Percentiles rank a stretch among this genome's conserved stretches.
Evolutionary conservation across 1,140 invertebrate genomes (phyloP).

Genomic region (Aleiodes sp.): DNA sequence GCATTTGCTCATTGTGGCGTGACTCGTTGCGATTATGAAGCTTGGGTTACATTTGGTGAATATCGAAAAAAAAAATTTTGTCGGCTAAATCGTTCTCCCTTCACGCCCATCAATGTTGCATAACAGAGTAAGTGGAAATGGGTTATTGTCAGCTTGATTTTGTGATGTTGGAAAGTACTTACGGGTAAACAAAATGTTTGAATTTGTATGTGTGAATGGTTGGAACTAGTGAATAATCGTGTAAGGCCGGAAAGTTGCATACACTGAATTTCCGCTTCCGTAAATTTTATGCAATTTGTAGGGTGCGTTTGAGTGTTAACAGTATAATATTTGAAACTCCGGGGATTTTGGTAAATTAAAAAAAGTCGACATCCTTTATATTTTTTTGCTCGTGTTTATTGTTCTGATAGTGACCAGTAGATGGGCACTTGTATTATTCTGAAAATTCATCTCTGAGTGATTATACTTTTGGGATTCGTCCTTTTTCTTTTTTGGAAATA

Average conservation of each 20-base stretch:
- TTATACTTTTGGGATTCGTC: too few species aligned
- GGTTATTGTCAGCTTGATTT: constrained; percentile 9
- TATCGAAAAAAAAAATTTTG: background rate
- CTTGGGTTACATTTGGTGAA: background rate
- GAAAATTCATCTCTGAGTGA: too few species aligned
- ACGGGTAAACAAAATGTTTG: constrained; percentile 21
- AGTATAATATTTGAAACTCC: background rate
- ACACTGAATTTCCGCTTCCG: constrained; percentile 12
- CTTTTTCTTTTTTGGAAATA: too few species aligned
- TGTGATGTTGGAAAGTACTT: constrained; percentile 19
- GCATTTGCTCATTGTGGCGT: constrained; percentile 10
- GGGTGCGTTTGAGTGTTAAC: background rate
- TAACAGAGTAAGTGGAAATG: background rate
- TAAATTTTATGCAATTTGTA: constrained; percentile 25
- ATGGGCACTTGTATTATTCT: too few species aligned
- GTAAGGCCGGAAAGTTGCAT: constrained; percentile 30
- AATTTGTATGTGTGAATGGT: background rate
- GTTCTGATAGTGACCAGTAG: too few species aligned
- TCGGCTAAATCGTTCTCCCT: background rate
- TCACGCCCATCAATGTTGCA: background rate
- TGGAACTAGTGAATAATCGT: constrained; percentile 28
- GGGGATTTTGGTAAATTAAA: constrained; percentile 7
- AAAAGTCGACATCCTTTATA: too few species aligned
- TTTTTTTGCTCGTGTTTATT: too few species aligned
- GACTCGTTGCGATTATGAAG: constrained; percentile 24